These are phyloP conservation scores for Philonicus albiceps DNA, from an alignment of 2,888 invertebrate species.

Conservation along the genomic window DNA sequence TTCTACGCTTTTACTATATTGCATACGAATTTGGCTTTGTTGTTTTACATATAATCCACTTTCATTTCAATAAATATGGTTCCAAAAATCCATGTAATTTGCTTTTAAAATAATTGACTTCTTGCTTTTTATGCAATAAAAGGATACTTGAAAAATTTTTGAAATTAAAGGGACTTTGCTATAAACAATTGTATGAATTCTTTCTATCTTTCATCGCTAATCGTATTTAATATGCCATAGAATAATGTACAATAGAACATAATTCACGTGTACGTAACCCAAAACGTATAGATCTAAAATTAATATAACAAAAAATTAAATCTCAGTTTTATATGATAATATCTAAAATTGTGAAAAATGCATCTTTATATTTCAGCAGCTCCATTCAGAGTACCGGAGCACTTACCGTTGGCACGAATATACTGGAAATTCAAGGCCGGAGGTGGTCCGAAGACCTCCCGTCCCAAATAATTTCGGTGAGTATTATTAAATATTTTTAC, in stretches of 20 bases:
- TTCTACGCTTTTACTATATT: neutral
- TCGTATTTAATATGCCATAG: neutral
- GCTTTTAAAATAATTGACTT: neutral
- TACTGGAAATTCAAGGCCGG: conserved; percentile 78
- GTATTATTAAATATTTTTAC: conserved; percentile 11
- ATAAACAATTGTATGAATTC: no score
- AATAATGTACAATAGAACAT: neutral
- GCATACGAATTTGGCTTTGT: neutral
- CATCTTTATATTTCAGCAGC: conserved; percentile 64
- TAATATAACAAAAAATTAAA: neutral
- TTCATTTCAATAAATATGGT: neutral
- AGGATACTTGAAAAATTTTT: neutral
- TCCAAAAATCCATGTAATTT: neutral
- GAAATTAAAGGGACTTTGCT: no score
- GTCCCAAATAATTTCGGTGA: conserved; percentile 65
- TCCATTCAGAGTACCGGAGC: conserved; percentile 94
- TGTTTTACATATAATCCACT: neutral
- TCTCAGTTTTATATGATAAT: neutral
- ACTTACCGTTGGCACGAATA: conserved; percentile 95
- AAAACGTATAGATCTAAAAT: neutral
- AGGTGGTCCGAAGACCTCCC: conserved; percentile 73
- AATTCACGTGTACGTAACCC: neutral
- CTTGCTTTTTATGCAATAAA: neutral
- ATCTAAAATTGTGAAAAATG: neutral
- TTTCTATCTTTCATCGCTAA: no score